These are phyloP conservation scores for Alethe castanea DNA, from an alignment of 2,113 vertebrate species.

Conservation along the genomic window DNA sequence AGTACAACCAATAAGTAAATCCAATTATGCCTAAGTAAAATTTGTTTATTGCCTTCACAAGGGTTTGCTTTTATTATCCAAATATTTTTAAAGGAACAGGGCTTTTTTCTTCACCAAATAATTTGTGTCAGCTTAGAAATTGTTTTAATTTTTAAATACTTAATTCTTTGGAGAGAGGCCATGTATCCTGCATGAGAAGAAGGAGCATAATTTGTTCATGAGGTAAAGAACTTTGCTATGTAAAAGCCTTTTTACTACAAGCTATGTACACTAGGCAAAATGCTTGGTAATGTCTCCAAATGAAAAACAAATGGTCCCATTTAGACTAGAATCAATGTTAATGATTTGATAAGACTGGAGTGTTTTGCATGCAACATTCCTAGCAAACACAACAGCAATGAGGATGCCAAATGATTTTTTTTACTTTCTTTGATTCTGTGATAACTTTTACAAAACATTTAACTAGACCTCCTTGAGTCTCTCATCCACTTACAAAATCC, in stretches of 20 bases:
- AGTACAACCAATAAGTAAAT: constrained; percentile 57
- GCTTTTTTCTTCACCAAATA: constrained; percentile 17
- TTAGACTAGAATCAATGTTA: constrained; percentile 15
- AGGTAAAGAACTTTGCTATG: not conserved
- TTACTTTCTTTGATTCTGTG: not conserved
- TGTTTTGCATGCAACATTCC: constrained; percentile 29
- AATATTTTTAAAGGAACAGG: constrained; percentile 44
- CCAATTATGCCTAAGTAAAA: constrained; percentile 45
- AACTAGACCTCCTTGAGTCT: not conserved
- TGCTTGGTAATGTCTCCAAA: not conserved
- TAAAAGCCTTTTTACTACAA: constrained; percentile 21
- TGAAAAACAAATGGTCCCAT: constrained; percentile 20
- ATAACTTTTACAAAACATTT: not conserved
- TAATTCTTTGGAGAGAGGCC: constrained; percentile 44
- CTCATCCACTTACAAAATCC: not conserved
- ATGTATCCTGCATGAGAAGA: constrained; percentile 33
- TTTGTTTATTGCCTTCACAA: constrained; percentile 62
- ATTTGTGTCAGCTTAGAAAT: constrained; percentile 40
- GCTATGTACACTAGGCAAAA: not conserved
- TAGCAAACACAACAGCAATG: not conserved
- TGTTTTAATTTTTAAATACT: constrained; percentile 23
- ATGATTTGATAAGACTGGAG: constrained; percentile 8
- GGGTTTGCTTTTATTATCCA: constrained; percentile 42
- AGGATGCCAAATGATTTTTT: not conserved
- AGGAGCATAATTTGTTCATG: constrained; percentile 7